phyloP scores from a whole-genome alignment of 2,113 vertebrate species.

The Solea senegalensis region DNA sequence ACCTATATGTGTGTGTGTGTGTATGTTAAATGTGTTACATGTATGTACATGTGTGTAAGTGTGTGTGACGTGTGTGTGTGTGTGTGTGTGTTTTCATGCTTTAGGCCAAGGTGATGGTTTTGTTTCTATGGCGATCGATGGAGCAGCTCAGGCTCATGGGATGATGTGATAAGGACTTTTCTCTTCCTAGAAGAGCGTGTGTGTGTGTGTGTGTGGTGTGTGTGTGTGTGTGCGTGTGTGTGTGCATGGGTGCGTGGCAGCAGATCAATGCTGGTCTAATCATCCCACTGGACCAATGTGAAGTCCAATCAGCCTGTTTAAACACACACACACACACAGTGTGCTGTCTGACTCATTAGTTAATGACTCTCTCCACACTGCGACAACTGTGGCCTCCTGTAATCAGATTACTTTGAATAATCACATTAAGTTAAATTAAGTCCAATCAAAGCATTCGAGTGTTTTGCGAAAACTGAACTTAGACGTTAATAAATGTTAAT shows the following conservation, averaged over 20 bases:
- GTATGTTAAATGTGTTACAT: not conserved
- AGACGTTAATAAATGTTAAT: not conserved
- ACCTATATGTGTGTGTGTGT: too few relatives aligned
- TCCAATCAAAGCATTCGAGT: slow-evolving; percentile 38
- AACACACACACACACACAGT: slow-evolving; percentile 69
- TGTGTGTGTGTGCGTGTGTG: slow-evolving; percentile 32
- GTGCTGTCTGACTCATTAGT: slow-evolving; percentile 62
- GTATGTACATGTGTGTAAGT: slow-evolving; percentile 16
- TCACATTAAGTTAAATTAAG: slow-evolving; percentile 21
- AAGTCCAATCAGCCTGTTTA: slow-evolving; percentile 73
- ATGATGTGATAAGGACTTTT: slow-evolving; percentile 73
- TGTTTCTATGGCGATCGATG: slow-evolving; percentile 70
- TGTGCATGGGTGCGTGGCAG: slow-evolving; percentile 39
- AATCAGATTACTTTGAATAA: slow-evolving; percentile 48
- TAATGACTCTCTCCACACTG: slow-evolving; percentile 17
- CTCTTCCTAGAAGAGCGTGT: slow-evolving; percentile 46
- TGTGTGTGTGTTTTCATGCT: slow-evolving; percentile 29
- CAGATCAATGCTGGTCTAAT: slow-evolving; percentile 75
- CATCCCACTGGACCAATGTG: slow-evolving; percentile 69
- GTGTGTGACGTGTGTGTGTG: slow-evolving; percentile 14
- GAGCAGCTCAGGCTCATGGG: slow-evolving; percentile 58
- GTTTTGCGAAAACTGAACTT: not conserved
- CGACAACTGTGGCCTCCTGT: not conserved
- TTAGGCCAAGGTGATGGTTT: slow-evolving; percentile 41
- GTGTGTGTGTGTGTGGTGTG: slow-evolving; percentile 34